Evolutionary conservation across 2,113 vertebrate species (phyloP).

Genomic region (Serilophus lunatus): DNA sequence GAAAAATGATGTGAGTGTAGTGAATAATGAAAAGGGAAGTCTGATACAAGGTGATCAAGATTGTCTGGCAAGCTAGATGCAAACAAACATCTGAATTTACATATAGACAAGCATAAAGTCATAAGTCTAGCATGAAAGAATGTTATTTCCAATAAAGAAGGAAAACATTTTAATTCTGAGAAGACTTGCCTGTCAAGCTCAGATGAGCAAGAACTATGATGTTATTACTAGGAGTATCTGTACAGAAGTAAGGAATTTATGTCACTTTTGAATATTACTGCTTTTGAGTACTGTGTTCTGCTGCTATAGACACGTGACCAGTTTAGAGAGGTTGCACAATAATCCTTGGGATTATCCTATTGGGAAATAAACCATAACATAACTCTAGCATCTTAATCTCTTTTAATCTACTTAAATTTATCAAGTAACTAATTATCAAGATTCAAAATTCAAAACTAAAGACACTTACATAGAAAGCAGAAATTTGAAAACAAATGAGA

Average conservation of each 20-base stretch:
- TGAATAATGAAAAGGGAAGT: not conserved
- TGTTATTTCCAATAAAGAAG: not conserved
- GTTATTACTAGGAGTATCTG: not conserved
- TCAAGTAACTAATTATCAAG: not conserved
- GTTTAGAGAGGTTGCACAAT: not conserved
- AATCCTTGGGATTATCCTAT: not conserved
- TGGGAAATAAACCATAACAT: not conserved
- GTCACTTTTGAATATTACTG: not conserved
- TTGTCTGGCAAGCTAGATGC: not conserved
- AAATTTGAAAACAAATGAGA: not conserved
- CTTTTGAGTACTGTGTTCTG: not conserved
- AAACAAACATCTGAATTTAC: not conserved
- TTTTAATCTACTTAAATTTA: not conserved
- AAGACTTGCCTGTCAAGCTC: not conserved
- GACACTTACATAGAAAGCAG: not conserved
- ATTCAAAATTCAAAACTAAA: not conserved
- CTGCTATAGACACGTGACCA: fast-evolving
- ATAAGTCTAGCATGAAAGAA: not conserved
- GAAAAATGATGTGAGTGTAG: not conserved
- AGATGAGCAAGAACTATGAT: not conserved
- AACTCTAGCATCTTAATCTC: not conserved
- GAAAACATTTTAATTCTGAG: not conserved
- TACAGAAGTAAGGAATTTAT: not conserved
- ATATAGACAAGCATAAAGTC: not conserved
- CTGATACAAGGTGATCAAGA: not conserved